A percentile compares a stretch with the other conserved stretches of the same genome.
Evolutionary conservation across 2,888 invertebrate genomes (phyloP).

Genomic region (Stenolophus ochropezus): DNA sequence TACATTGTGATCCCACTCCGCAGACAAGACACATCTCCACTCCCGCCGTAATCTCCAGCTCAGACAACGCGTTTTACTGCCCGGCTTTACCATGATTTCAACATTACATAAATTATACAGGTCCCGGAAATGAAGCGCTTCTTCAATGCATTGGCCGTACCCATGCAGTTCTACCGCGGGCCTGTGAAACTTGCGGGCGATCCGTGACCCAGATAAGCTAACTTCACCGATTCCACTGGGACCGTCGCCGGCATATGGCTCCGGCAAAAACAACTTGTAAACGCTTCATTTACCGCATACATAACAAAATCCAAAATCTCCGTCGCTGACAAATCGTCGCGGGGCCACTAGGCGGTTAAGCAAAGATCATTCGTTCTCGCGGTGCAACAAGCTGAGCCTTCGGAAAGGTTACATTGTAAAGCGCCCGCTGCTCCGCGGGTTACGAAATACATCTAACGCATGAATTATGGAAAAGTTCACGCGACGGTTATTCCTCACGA

Average conservation of each 20-base stretch:
- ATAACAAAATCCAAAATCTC: constrained; percentile 45
- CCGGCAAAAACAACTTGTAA: constrained; percentile 48
- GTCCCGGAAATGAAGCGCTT: constrained; percentile 47
- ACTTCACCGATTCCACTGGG: constrained; percentile 15
- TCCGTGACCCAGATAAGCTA: constrained; percentile 33
- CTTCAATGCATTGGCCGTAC: constrained; percentile 47
- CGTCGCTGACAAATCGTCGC: constrained; percentile 34
- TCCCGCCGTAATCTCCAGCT: constrained; percentile 19
- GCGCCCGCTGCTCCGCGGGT: not conserved
- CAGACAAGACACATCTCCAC: constrained; percentile 8
- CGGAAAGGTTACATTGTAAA: constrained; percentile 37
- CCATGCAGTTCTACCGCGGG: constrained; percentile 18
- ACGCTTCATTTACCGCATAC: constrained; percentile 46
- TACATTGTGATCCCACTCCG: constrained; percentile 17
- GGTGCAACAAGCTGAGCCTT: constrained; percentile 41
- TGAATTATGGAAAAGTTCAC: constrained; percentile 59
- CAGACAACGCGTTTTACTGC: constrained; percentile 27
- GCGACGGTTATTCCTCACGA: constrained; percentile 55
- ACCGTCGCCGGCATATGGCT: constrained; percentile 33
- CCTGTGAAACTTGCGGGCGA: constrained; percentile 2
- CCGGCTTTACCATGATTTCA: constrained; percentile 40
- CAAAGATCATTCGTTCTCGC: constrained; percentile 44
- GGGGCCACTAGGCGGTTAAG: constrained; percentile 31
- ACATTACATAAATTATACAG: constrained; percentile 43
- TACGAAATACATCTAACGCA: constrained; percentile 50